Evolutionary conservation across 2,797 vertebrate species (phyloP).

Genomic region (Pseudochirops corinnae): DNA sequence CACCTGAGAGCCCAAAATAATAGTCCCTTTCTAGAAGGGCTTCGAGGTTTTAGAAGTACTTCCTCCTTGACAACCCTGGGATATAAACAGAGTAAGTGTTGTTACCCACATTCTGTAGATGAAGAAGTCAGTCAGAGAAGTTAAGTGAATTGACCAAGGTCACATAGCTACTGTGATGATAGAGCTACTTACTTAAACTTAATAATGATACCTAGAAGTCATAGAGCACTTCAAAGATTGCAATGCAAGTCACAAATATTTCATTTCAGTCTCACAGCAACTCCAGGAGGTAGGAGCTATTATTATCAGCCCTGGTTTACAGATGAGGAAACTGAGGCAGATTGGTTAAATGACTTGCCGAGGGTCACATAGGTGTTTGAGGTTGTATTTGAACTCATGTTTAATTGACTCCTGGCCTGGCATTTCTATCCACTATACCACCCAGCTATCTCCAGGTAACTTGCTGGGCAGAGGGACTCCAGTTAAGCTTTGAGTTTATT

Average conservation of each 20-base stretch:
- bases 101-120: background rate
- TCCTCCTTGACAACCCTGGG: background rate
- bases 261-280: background rate
- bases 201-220: background rate
- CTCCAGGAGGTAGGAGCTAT: background rate
- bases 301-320: background rate
- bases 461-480: background rate
- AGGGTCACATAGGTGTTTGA: background rate
- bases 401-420: background rate
- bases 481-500: background rate
- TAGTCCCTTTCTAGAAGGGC: background rate
- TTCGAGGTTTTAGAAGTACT: background rate
- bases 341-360: background rate
- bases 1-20: background rate
- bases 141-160: background rate
- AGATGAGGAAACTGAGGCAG: slow-evolving; percentile 1
- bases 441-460: background rate
- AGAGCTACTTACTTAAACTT: background rate
- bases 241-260: background rate
- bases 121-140: background rate
- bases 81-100: background rate
- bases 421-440: background rate
- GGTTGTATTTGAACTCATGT: background rate
- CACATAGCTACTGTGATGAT: background rate
- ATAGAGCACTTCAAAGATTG: background rate